Evolutionary conservation across 2,113 vertebrate genomes (phyloP).

Genomic region (Carollia perspicillata): DNA sequence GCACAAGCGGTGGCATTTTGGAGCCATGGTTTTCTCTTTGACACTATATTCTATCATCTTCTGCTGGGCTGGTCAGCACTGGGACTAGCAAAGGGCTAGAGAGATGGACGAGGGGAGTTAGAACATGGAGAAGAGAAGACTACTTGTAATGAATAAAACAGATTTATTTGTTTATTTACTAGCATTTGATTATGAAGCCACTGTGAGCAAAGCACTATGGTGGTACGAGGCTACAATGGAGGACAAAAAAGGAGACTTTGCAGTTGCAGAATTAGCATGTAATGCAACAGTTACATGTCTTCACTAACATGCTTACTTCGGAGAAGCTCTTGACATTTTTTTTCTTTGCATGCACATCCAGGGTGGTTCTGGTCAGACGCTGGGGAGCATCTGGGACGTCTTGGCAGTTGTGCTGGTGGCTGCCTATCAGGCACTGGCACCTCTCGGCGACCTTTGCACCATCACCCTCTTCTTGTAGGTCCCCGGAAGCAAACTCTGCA

Average conservation of each 20-base stretch:
- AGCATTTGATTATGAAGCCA: neutral
- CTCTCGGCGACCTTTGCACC: neutral
- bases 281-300: too few species aligned
- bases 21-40: neutral
- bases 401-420: too few species aligned
- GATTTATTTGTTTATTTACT: neutral
- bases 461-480: neutral
- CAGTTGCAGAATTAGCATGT: neutral
- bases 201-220: neutral
- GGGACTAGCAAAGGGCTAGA: neutral
- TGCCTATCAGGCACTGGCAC: neutral
- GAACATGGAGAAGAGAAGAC: neutral
- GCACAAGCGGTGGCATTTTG: neutral
- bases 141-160: neutral
- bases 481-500: neutral
- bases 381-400: neutral
- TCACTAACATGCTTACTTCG: neutral
- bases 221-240: neutral
- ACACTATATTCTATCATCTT: neutral
- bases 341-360: neutral
- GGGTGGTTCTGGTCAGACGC: neutral
- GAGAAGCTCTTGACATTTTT: too few species aligned
- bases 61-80: neutral
- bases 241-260: accelerated
- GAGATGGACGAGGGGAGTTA: neutral